Conservation (phyloP, 2,113 vertebrate species). For the Sebastes fasciatus region DNA sequence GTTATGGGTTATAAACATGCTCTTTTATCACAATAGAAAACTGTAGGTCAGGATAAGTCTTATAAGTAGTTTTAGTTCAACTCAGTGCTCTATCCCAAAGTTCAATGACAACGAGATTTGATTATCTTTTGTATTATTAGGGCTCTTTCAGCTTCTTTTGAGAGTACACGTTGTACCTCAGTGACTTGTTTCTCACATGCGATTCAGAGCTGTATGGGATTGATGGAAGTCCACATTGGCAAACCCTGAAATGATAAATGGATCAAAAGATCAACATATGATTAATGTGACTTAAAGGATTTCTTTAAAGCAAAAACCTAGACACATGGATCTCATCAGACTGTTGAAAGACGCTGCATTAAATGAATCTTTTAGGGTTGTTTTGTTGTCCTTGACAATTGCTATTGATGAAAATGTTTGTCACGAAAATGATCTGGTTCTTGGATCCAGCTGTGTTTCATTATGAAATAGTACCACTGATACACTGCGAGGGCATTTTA, state of each 20-base stretch:
- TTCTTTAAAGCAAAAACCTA: slow-evolving; percentile 32
- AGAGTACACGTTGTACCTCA: slow-evolving; percentile 66
- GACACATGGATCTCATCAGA: slow-evolving; percentile 41
- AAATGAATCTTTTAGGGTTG: slow-evolving; percentile 18
- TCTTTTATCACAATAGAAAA: no score
- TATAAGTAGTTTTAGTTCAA: background rate
- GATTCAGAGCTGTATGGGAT: slow-evolving; percentile 28
- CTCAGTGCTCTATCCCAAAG: background rate
- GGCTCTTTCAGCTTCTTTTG: slow-evolving; percentile 42
- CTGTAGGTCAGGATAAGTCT: background rate
- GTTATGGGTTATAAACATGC: background rate
- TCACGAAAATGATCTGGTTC: slow-evolving; percentile 25
- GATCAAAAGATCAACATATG: slow-evolving; percentile 30
- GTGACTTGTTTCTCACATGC: slow-evolving; percentile 55
- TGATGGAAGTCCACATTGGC: slow-evolving; percentile 21
- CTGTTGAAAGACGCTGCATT: slow-evolving; percentile 21
- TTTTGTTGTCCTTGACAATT: slow-evolving; percentile 24
- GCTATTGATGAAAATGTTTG: slow-evolving; percentile 7
- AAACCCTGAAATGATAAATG: slow-evolving; percentile 37
- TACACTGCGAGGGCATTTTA: background rate
- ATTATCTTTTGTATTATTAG: slow-evolving; percentile 22
- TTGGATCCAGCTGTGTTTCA: slow-evolving; percentile 53
- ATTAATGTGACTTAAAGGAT: slow-evolving; percentile 32
- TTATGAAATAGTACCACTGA: slow-evolving; percentile 44
- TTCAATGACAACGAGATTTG: background rate